Percentiles rank a stretch among this genome's conserved stretches.
These are phyloP conservation scores for Diachrysia chrysitis DNA, from an alignment of 2,888 invertebrate species.

Conservation along the genomic window DNA sequence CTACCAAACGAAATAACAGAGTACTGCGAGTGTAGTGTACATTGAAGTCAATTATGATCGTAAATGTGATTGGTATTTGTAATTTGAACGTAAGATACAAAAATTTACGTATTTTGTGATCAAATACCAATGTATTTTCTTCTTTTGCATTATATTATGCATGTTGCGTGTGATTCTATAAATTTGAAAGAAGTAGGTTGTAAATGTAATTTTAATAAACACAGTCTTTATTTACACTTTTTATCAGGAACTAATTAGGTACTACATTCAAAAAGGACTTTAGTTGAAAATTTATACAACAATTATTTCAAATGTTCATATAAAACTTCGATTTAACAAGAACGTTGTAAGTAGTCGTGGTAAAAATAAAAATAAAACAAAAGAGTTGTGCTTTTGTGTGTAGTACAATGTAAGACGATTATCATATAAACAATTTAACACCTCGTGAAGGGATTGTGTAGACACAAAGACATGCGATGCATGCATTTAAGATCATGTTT, in stretches of 20 bases:
- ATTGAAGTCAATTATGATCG: constrained; percentile 53
- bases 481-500: constrained; percentile 62
- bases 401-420: constrained; percentile 44
- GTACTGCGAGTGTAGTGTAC: constrained; percentile 60
- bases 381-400: constrained; percentile 42
- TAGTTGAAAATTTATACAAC: not conserved
- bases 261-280: not conserved
- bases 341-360: constrained; percentile 10
- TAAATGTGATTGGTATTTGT: constrained; percentile 10
- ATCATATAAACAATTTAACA: constrained; percentile 65
- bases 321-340: constrained; percentile 10
- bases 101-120: not conserved
- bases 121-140: not conserved
- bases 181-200: not conserved
- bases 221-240: not conserved
- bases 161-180: not conserved
- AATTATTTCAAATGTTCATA: not conserved
- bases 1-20: constrained; percentile 68
- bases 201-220: not conserved
- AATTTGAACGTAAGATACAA: too few species aligned
- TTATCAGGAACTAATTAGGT: not conserved
- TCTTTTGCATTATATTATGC: too few species aligned
- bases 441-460: constrained; percentile 65
- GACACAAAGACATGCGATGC: constrained; percentile 63
- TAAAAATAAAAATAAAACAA: constrained; percentile 29